Percentiles rank a stretch among this genome's conserved stretches.
These are phyloP conservation scores for Margarornis squamiger DNA, from an alignment of 2,797 vertebrate genomes.

Conservation along the genomic window DNA sequence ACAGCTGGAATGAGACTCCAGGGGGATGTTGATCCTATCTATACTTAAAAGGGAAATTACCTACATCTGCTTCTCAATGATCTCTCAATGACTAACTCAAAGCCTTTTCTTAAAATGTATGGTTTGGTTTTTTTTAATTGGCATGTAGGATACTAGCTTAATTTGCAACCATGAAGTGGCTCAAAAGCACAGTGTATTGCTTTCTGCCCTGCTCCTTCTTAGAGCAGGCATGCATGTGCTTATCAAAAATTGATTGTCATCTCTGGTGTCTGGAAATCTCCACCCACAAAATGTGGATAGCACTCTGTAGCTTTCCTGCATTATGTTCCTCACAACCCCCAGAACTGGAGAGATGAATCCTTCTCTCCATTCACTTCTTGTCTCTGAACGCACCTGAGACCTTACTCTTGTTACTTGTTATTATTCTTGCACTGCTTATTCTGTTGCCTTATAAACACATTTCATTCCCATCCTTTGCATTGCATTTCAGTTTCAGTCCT, in stretches of 20 bases:
- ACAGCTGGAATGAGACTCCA: not conserved
- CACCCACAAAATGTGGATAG: not conserved
- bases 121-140: fast-evolving
- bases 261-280: not conserved
- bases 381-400: not conserved
- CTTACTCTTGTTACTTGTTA: not conserved
- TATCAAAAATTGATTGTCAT: not conserved
- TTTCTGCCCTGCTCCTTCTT: not conserved
- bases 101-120: not conserved
- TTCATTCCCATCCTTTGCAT: not conserved
- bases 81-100: not conserved
- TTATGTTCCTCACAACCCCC: not conserved
- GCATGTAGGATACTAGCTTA: not conserved
- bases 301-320: not conserved
- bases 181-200: not conserved
- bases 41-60: not conserved
- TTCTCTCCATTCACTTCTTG: not conserved
- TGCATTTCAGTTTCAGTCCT: not conserved
- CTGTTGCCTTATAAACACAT: not conserved
- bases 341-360: not conserved
- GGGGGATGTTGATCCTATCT: not conserved
- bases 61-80: not conserved
- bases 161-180: not conserved
- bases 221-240: not conserved
- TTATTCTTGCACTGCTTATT: not conserved